phyloP scores from a whole-genome alignment of 1,140 invertebrate species.

The Cyclargus thomasi region DNA sequence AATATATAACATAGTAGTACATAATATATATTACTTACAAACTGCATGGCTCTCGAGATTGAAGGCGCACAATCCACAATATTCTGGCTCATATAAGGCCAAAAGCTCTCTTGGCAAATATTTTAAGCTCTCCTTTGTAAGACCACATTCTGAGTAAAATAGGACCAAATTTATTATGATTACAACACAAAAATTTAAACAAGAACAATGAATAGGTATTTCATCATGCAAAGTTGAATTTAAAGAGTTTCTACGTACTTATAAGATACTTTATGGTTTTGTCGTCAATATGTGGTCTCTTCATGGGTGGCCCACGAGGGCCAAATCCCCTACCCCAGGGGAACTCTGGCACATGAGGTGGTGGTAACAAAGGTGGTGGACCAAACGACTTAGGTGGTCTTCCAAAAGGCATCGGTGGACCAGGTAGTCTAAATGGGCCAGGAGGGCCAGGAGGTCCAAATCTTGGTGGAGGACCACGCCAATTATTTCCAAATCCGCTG shows the following conservation, averaged over 20 bases:
- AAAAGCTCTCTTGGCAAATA: slow-evolving; percentile 40
- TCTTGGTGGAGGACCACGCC: slow-evolving; percentile 19
- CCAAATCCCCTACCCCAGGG: slow-evolving; percentile 42
- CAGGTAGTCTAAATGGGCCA: slow-evolving; percentile 21
- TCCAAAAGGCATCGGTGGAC: background rate
- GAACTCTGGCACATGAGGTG: slow-evolving; percentile 23
- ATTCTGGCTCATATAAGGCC: slow-evolving; percentile 36
- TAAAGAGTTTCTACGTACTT: slow-evolving; percentile 29
- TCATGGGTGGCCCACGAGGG: slow-evolving; percentile 35
- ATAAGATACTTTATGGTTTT: slow-evolving; percentile 35
- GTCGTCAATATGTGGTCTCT: slow-evolving; percentile 26
- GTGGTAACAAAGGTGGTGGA: slow-evolving; percentile 28
- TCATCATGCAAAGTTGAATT: slow-evolving; percentile 8
- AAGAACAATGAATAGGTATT: too few species aligned
- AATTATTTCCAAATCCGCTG: slow-evolving; percentile 24
- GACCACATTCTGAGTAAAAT: slow-evolving; percentile 43
- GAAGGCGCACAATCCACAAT: slow-evolving; percentile 46
- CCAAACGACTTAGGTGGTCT: slow-evolving; percentile 19
- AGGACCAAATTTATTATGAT: background rate
- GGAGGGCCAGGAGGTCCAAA: slow-evolving; percentile 24
- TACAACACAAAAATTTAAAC: slow-evolving; percentile 1
- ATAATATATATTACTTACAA: slow-evolving; percentile 43
- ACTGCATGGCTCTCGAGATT: slow-evolving; percentile 38
- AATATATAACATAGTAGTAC: background rate
- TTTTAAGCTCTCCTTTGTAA: slow-evolving; percentile 40